These are phyloP conservation scores for Limenitis camilla DNA, from an alignment of 2,888 invertebrate species.

Conservation along the genomic window DNA sequence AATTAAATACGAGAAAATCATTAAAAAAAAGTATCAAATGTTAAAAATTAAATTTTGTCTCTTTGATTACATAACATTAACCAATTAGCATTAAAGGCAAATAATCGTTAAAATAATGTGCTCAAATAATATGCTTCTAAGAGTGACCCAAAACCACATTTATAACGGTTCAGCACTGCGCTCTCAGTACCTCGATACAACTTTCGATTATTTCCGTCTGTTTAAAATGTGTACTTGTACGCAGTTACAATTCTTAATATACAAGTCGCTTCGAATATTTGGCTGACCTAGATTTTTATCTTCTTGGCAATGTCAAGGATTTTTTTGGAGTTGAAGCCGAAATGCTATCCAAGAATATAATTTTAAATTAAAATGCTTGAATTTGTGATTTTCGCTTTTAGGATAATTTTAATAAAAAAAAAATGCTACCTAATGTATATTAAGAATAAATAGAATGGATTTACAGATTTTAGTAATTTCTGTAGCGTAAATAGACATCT, in stretches of 20 bases:
- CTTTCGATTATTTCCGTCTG: constrained; percentile 26
- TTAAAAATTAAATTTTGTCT: background rate
- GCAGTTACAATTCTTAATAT: constrained; percentile 7
- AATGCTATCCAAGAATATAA: too few species aligned
- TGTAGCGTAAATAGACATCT: too few species aligned
- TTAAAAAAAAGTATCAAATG: too few species aligned
- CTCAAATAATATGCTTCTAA: constrained; percentile 1
- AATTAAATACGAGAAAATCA: too few species aligned
- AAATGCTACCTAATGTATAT: too few species aligned
- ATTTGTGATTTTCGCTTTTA: too few species aligned
- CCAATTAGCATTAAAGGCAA: background rate
- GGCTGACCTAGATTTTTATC: constrained; percentile 12
- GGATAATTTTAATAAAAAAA: too few species aligned
- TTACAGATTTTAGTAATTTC: too few species aligned
- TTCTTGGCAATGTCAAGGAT: constrained; percentile 15
- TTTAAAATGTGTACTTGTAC: background rate
- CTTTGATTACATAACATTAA: background rate
- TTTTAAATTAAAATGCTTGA: too few species aligned
- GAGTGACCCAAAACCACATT: constrained; percentile 24
- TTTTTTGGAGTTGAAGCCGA: constrained; percentile 8
- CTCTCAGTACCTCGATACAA: constrained; percentile 19
- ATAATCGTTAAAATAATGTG: background rate
- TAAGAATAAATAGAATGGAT: too few species aligned
- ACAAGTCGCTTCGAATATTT: constrained; percentile 5
- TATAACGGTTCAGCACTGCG: constrained; percentile 27